Conservation (phyloP, 2,797 vertebrate species). For the Yasuhikotakia modesta region DNA sequence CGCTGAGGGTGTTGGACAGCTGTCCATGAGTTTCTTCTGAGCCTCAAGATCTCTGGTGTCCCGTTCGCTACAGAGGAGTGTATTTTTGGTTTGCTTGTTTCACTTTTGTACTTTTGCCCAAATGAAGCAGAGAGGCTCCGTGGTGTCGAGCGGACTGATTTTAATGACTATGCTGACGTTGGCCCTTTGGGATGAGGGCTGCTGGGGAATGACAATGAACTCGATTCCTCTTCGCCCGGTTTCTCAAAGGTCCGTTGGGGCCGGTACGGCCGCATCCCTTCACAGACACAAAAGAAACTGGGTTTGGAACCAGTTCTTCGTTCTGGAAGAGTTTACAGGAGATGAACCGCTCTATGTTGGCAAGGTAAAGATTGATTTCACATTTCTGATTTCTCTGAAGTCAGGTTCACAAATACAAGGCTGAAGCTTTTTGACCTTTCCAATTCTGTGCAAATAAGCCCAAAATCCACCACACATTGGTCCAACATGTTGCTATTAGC, state of each 20-base stretch:
- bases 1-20: constrained; percentile 10
- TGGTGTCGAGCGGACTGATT: constrained; percentile 67
- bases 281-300: constrained; percentile 86
- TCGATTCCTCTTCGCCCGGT: constrained; percentile 69
- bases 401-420: neutral
- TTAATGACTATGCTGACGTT: constrained; percentile 77
- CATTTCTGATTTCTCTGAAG: neutral
- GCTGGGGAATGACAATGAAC: constrained; percentile 74
- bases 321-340: constrained; percentile 90
- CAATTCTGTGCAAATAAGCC: neutral
- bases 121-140: constrained; percentile 53
- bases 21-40: constrained; percentile 19
- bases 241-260: constrained; percentile 56
- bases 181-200: constrained; percentile 80
- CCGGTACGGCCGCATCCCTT: constrained; percentile 44
- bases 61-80: constrained; percentile 30
- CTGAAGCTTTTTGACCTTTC: neutral
- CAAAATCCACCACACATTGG: neutral
- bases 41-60: constrained; percentile 39
- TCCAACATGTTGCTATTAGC: neutral
- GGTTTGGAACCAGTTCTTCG: constrained; percentile 98
- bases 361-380: constrained; percentile 78
- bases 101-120: constrained; percentile 19
- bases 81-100: constrained; percentile 36
- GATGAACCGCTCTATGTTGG: constrained; percentile 91